Conservation (phyloP, 2,797 vertebrate genomes). For the Acanthurus leucopareius region DNA sequence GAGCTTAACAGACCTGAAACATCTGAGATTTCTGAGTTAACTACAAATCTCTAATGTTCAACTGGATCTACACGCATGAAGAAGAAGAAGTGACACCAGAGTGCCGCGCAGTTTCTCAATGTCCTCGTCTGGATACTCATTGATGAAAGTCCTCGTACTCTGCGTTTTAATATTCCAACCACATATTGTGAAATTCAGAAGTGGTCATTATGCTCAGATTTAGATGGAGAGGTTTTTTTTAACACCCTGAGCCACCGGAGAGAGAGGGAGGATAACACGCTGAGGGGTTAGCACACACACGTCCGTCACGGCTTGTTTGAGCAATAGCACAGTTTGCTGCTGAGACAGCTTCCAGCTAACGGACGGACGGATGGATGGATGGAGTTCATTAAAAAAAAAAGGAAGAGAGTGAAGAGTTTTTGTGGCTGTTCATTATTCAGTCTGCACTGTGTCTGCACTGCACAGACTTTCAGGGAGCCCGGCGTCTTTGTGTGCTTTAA, state of each 20-base stretch:
- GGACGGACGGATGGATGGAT: not conserved
- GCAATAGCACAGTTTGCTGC: constrained; percentile 14
- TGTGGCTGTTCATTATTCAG: not conserved
- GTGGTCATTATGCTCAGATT: constrained; percentile 29
- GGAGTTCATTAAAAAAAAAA: not conserved
- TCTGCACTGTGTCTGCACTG: not conserved
- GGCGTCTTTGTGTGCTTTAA: constrained; percentile 6
- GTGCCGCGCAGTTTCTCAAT: constrained; percentile 9
- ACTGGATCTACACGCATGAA: not conserved
- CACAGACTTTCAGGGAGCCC: constrained; percentile 1
- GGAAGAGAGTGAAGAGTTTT: not conserved
- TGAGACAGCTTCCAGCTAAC: constrained; percentile 27
- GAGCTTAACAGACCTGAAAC: not conserved
- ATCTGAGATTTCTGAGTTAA: not conserved
- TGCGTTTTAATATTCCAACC: constrained; percentile 61
- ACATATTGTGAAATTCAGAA: constrained; percentile 55
- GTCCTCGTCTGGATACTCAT: constrained; percentile 43
- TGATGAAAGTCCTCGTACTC: constrained; percentile 37
- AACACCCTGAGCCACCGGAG: constrained; percentile 16
- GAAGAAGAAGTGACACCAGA: constrained; percentile 26
- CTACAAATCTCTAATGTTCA: not conserved
- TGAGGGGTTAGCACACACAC: constrained; percentile 23
- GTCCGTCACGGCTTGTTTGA: constrained; percentile 31
- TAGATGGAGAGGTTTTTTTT: constrained; percentile 7
- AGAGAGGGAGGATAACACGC: constrained; percentile 12